Percentiles rank a stretch among this genome's conserved stretches.
Conservation (phyloP, 1,140 invertebrate genomes). For the Carcinoscorpius rotundicauda region DNA sequence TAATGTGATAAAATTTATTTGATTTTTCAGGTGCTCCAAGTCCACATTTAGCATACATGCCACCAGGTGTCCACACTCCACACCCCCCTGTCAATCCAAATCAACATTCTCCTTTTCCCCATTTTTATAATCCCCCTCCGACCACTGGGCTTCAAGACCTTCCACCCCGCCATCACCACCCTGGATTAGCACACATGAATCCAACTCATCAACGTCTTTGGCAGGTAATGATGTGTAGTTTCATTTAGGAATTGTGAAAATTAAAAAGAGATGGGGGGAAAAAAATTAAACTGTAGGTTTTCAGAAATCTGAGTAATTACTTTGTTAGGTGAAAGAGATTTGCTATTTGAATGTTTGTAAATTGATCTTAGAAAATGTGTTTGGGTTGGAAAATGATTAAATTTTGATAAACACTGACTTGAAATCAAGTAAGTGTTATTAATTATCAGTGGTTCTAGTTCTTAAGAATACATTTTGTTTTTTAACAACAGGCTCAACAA, state of each 20-base stretch:
- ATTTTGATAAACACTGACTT: too few species aligned
- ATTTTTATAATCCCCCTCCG: conserved; percentile 12
- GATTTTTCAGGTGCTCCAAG: conserved; percentile 10
- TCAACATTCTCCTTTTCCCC: conserved; percentile 13
- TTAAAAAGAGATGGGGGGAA: too few species aligned
- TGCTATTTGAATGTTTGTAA: too few species aligned
- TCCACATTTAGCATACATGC: conserved; percentile 13
- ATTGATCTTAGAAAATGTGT: too few species aligned
- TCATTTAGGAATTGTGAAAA: too few species aligned
- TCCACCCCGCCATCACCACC: conserved; percentile 11
- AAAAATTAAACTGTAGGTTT: too few species aligned
- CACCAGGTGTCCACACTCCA: conserved; percentile 11
- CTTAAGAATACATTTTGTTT: background rate
- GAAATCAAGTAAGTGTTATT: background rate
- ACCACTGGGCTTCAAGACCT: conserved; percentile 8
- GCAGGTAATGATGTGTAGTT: conserved; percentile 32
- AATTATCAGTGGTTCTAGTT: background rate
- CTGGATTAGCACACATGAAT: conserved; percentile 43
- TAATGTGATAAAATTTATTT: too few species aligned
- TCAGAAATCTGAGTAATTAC: too few species aligned
- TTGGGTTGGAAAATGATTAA: too few species aligned
- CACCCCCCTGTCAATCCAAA: conserved; percentile 12
- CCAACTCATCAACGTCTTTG: conserved; percentile 57
- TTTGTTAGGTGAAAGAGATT: too few species aligned
- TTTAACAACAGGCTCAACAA: conserved; percentile 40